phyloP scores from a whole-genome alignment of 2,797 vertebrate species.

The Pseudochirops cupreus region DNA sequence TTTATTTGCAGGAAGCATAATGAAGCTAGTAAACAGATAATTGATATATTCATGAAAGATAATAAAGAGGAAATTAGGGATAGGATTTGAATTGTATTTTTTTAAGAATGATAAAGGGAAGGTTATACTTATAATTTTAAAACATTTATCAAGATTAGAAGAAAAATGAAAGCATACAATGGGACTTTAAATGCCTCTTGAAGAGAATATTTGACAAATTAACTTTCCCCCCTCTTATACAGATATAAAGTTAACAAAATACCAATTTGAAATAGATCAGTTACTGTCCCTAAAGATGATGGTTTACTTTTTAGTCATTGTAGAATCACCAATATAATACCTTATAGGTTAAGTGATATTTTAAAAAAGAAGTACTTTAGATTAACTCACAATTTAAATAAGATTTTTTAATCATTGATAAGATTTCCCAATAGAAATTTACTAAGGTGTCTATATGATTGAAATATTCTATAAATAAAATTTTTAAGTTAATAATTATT shows the following conservation, averaged over 20 bases:
- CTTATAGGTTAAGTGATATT: neutral
- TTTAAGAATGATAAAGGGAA: neutral
- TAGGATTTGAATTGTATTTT: neutral
- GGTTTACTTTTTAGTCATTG: neutral
- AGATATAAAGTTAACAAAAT: no score
- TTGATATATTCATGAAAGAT: neutral
- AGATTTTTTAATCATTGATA: neutral
- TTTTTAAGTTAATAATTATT: neutral
- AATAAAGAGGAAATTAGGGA: constrained; percentile 10
- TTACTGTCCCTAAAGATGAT: neutral
- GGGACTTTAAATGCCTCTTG: neutral
- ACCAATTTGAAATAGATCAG: neutral
- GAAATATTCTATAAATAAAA: neutral
- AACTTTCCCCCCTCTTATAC: no score
- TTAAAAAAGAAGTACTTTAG: constrained; percentile 1
- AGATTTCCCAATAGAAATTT: neutral
- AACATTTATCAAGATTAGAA: neutral
- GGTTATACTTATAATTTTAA: neutral
- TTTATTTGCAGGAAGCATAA: constrained; percentile 16
- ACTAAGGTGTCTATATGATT: neutral
- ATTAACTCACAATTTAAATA: neutral
- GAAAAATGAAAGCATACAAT: neutral
- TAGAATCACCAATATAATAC: constrained; percentile 33
- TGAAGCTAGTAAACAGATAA: constrained; percentile 23
- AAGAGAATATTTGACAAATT: neutral